Conservation (phyloP, 2,797 vertebrate genomes). For the Cossypha niveicapilla region DNA sequence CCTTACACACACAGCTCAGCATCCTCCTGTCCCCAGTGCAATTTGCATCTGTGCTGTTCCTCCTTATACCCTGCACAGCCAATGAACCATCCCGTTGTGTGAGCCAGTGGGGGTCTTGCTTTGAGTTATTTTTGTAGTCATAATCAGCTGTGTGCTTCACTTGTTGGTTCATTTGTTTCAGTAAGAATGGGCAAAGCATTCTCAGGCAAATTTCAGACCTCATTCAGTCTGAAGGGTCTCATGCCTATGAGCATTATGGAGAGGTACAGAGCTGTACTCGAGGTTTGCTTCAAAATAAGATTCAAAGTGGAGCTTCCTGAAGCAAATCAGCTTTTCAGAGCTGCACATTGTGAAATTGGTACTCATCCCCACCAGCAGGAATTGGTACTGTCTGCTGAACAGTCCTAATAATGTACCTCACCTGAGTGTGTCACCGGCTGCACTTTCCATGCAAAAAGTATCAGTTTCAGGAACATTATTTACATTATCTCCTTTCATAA, state of each 20-base stretch:
- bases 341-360: neutral
- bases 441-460: neutral
- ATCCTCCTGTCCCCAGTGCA: neutral
- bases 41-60: neutral
- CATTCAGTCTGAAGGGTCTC: neutral
- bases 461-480: neutral
- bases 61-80: neutral
- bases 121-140: neutral
- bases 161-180: conserved; percentile 47
- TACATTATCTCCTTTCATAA: neutral
- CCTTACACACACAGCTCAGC: neutral
- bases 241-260: neutral
- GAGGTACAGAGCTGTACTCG: neutral
- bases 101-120: neutral
- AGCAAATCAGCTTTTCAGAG: conserved; percentile 18
- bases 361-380: neutral
- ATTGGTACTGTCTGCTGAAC: neutral
- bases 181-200: conserved; percentile 15
- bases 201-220: conserved; percentile 14
- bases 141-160: neutral
- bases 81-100: neutral
- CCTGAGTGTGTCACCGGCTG: neutral
- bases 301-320: neutral
- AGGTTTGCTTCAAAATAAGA: neutral
- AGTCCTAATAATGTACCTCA: neutral